Percentiles rank a stretch among this genome's conserved stretches.
Conservation (phyloP, 1,140 invertebrate genomes). For the Arion vulgaris region DNA sequence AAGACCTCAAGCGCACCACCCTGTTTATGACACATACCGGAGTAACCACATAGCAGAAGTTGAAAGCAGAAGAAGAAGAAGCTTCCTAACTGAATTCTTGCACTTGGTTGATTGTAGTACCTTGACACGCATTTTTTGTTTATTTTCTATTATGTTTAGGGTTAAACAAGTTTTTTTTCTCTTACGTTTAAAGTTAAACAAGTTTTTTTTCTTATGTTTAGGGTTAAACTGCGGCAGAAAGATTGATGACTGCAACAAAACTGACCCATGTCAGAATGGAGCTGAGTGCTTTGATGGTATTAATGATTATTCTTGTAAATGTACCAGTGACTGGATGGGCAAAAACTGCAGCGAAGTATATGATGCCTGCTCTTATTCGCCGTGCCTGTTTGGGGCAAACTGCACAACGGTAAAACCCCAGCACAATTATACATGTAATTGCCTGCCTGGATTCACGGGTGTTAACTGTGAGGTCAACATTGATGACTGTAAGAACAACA, state of each 20-base stretch:
- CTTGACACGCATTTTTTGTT: too few species aligned
- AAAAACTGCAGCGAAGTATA: constrained; percentile 93
- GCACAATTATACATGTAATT: constrained; percentile 55
- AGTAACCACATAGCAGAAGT: too few species aligned
- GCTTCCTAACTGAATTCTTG: too few species aligned
- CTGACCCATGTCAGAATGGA: constrained; percentile 72
- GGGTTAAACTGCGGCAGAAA: constrained; percentile 44
- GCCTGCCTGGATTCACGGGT: constrained; percentile 58
- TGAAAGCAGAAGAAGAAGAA: too few species aligned
- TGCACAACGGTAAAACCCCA: constrained; percentile 44
- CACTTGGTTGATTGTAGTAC: too few species aligned
- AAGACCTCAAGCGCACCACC: too few species aligned
- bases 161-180: too few species aligned
- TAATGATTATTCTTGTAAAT: constrained; percentile 78
- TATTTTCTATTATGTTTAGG: too few species aligned
- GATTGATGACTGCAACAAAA: constrained; percentile 48
- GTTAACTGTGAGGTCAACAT: constrained; percentile 59
- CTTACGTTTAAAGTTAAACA: too few species aligned
- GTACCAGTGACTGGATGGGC: constrained; percentile 56
- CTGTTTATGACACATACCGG: too few species aligned
- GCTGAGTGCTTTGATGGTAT: constrained; percentile 79
- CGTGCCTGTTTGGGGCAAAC: constrained; percentile 71
- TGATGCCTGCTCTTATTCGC: constrained; percentile 71
- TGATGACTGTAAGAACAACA: constrained; percentile 51
- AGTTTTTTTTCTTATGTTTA: constrained; percentile 15